These are phyloP conservation scores for Zaprionus ornatus DNA, from an alignment of 1,140 invertebrate genomes.

Conservation along the genomic window DNA sequence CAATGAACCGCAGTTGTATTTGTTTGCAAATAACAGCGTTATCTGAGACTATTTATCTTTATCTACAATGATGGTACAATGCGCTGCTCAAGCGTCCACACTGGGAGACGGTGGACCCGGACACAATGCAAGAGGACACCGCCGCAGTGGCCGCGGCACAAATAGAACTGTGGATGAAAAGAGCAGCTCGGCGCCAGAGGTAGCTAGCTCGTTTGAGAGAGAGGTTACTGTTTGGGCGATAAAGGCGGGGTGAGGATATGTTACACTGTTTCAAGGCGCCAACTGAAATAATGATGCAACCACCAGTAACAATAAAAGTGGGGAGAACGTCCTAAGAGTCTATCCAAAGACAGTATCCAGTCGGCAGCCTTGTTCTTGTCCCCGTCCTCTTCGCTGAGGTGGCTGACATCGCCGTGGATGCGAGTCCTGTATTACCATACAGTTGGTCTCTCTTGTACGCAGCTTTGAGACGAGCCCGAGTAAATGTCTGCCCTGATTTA, in stretches of 20 bases:
- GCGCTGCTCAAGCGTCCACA: neutral
- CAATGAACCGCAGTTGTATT: slow-evolving; percentile 82
- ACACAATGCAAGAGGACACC: slow-evolving; percentile 66
- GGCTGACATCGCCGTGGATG: neutral
- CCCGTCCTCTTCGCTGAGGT: neutral
- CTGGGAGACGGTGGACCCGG: slow-evolving; percentile 13
- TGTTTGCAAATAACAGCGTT: slow-evolving; percentile 82
- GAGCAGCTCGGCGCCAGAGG: neutral
- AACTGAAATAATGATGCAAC: slow-evolving; percentile 80
- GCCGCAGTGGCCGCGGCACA: slow-evolving; percentile 38
- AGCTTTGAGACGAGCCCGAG: neutral
- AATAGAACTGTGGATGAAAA: neutral
- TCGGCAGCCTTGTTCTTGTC: slow-evolving; percentile 4
- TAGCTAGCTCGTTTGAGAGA: slow-evolving; percentile 7
- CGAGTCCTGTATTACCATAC: slow-evolving; percentile 22
- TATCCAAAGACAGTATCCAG: slow-evolving; percentile 57
- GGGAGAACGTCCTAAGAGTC: slow-evolving; percentile 37
- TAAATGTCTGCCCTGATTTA: neutral
- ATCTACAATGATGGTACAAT: slow-evolving; percentile 67
- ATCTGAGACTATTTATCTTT: slow-evolving; percentile 81
- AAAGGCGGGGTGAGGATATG: neutral
- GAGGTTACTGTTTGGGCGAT: neutral
- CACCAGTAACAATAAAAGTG: slow-evolving; percentile 78
- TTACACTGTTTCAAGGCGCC: slow-evolving; percentile 60
- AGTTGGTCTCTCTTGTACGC: neutral